Evolutionary conservation across 2,888 invertebrate genomes (phyloP), one percentile per base, ranked within the genome.

Genomic region (Watsonalla cultraria): DNA sequence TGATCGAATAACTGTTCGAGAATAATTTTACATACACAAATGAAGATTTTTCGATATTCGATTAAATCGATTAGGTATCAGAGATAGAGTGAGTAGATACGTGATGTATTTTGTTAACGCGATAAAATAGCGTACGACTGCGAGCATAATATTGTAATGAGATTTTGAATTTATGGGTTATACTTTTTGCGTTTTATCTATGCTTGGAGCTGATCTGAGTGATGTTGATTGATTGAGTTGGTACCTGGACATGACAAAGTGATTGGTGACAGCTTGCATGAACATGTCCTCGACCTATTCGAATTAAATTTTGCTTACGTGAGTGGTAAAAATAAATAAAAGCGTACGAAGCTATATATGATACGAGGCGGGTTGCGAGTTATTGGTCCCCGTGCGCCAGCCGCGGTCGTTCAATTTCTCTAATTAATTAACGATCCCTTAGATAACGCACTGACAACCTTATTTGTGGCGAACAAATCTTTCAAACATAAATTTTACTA

Each of bases 401-500:
- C 80, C 77, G 82, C 82, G 82, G 84, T 82, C 86, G 86, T 84
- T 89, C 90, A 90, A 90, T 90, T 89, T 90, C 90, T 90, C 90
- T 90, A 90, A 90, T 90, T 90, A 90, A 90, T 90, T 90, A 90
- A 86, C 87, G 90, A 90, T 90, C 86, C 82, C 74, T 76, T 84
- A 89, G 90, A 90, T 90, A 90, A 90, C 83, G 80, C 80, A 73
- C 86, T 90, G 90, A 90, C 90, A 90, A 89, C 82, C 84, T 90
- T 90, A 90, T 90, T 90, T 90, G 90, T 90, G 89, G 90, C 84
- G 78, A 83, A 88, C 89, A 89, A 90, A 90, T 90, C 89, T 88
- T 84, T 83, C 78, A 82, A 78, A 83, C 90, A 90, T 90, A 90
- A 90, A 90, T 90, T 89, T 85, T 77, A 84, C 73, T 80, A 77